Evolutionary conservation across 2,113 vertebrate species (phyloP).

Genomic region (Leiothrix lutea): DNA sequence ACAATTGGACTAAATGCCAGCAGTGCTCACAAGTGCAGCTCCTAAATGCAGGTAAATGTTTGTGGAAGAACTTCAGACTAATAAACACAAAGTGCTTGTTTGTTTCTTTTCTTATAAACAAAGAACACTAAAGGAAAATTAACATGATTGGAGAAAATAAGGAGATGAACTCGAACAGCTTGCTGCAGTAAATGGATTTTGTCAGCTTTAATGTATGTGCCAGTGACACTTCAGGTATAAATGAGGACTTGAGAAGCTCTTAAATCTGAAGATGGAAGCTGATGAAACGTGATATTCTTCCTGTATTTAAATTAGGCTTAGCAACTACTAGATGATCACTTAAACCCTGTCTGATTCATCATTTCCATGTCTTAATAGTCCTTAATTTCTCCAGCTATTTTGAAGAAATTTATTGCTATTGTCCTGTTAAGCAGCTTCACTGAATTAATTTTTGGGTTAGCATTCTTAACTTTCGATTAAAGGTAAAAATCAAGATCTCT

Average conservation of each 20-base stretch:
- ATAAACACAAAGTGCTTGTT: background rate
- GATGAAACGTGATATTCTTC: slow-evolving; percentile 30
- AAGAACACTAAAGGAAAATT: slow-evolving; percentile 17
- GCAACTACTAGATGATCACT: background rate
- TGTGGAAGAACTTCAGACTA: background rate
- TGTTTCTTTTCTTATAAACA: slow-evolving; percentile 22
- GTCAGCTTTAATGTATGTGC: slow-evolving; percentile 25
- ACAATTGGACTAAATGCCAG: background rate
- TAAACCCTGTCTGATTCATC: background rate
- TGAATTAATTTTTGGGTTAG: slow-evolving; percentile 6
- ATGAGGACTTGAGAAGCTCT: slow-evolving; percentile 37
- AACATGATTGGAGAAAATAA: background rate
- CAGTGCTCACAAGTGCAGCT: background rate
- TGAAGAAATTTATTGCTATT: slow-evolving; percentile 45
- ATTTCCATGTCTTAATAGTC: slow-evolving; percentile 29
- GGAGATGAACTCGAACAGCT: slow-evolving; percentile 23
- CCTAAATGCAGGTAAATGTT: background rate
- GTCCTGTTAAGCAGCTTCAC: background rate
- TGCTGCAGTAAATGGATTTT: slow-evolving; percentile 25
- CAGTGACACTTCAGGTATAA: slow-evolving; percentile 56
- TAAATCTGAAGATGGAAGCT: slow-evolving; percentile 55
- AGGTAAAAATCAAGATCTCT: slow-evolving; percentile 20
- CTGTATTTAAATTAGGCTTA: slow-evolving; percentile 50
- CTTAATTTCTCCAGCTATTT: slow-evolving; percentile 55
- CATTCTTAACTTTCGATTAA: background rate